phyloP scores from a whole-genome alignment of 2,113 vertebrate genomes.

The Irena cyanogastra region DNA sequence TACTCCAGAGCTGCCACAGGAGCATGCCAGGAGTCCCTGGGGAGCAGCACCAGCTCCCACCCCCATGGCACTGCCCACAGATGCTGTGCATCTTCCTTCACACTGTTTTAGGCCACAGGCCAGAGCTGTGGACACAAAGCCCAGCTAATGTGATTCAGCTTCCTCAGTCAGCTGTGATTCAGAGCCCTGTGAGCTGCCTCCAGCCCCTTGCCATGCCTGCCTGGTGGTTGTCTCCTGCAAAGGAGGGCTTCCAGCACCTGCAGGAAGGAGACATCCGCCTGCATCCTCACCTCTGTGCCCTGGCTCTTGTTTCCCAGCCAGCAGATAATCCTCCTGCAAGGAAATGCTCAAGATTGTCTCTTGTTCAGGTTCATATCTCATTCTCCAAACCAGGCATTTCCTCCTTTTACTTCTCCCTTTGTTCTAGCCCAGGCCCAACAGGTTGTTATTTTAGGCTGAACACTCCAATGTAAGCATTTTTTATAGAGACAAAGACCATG shows the following conservation, averaged over 20 bases:
- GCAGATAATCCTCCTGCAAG: not conserved
- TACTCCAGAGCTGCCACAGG: not conserved
- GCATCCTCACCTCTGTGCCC: not conserved
- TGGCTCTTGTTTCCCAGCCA: not conserved
- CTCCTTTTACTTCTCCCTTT: conserved; percentile 22
- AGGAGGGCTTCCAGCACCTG: not conserved
- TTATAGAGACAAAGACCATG: not conserved
- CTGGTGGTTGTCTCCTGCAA: not conserved
- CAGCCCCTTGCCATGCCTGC: not conserved
- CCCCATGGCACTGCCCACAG: accelerated
- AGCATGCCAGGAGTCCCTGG: accelerated
- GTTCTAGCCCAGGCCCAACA: not conserved
- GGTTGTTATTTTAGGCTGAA: not conserved
- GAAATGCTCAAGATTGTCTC: not conserved
- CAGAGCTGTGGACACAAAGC: not conserved
- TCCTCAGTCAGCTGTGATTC: not conserved
- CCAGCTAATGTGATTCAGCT: not conserved
- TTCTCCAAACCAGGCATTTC: not conserved
- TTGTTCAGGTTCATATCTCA: not conserved
- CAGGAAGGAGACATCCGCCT: accelerated
- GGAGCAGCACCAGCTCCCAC: not conserved
- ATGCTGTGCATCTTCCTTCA: not conserved
- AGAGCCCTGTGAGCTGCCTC: not conserved
- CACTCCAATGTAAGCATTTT: not conserved
- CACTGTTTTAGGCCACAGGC: not conserved